Evolutionary conservation across 2,797 vertebrate genomes (phyloP), one percentile per base, ranked within the genome.

Genomic region (Cuniculus paca): DNA sequence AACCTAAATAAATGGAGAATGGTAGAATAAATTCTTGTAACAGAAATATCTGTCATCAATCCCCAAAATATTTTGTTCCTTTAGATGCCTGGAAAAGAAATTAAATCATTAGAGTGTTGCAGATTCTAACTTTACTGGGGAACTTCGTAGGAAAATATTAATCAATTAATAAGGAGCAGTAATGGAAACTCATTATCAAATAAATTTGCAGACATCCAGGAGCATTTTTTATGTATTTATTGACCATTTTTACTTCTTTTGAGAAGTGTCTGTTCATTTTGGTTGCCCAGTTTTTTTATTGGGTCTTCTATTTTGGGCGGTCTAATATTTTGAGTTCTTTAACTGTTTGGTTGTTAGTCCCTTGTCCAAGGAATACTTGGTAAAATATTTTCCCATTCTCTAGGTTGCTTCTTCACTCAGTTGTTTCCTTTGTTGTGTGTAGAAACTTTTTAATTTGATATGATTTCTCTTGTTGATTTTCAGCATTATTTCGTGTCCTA

Each of bases 121-220:
- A 39, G 26, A 84, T 79, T 90, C 45, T 92, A 74, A 31, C 1
- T 14, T 4, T 91, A 65, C 31, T 82, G 24, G 52, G 14, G 19
- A 79, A 79, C 31, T 82, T 88, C 91, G 31, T 16, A 95, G 72
- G 50, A 86, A 93, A 79, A 50, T 26, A 72, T 88, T 88, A 94
- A 87, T 68, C 81, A 83, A 95, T 8, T 79, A 65, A 80, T 52
- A 82, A 91, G 36, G 50, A 75, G 0, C 14, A 90, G 22, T 50
- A 91, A 80, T 75, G 24, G 20, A 80, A 83, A 79, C 90, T 87
- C 4, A 88, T 68, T 91, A 56, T 90, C 26, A 94, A 86, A 68
- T 86, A 93, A 81, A 84, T 50, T 72, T 54, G 34, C 8, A 89
- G 42, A 31, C 17, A 77, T 26, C 13, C 72, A 74, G 72, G 72